Base-by-base conservation (phyloP, 2,888 invertebrate species). In the Notocelia uddmanniana region DNA sequence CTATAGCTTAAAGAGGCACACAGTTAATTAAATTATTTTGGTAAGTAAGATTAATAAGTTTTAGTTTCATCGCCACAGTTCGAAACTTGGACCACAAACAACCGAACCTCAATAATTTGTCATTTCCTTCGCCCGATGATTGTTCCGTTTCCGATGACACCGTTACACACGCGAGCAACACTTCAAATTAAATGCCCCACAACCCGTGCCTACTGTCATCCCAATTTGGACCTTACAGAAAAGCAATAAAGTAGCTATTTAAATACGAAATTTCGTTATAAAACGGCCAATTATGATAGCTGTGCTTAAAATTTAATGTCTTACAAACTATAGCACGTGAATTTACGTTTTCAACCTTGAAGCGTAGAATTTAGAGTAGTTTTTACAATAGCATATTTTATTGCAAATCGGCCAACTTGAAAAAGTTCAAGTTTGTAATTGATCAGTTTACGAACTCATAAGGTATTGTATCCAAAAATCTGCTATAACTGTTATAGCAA, bases 81-180 rank as follows among this genome's bases (percentile, higher is more conserved):
- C 15, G 37, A 37, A 58, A 19, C 58, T 21, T 13, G 37, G 15
- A 58, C 37, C 58, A 19, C 37, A 19, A 19, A 6, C 19, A 19
- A 21, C 37, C 58, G 2, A 58, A 21, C 37, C 58, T 19, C 60
- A 1, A n/a, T 62, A 62, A 62, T 62, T 26, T 18, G 45, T 21
- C 18, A 18, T 26, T 45, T 62, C 60, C 60, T 62, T 26, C 37
- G 34, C 8, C 21, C n/a, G n/a, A 60, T 60, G 60, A 60, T 23
- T 13, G 60, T 62, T 62, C 60, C 45, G 45, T 48, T 48, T 45
- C 23, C 60, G 26, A 45, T 18, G 23, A 45, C 41, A 41, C 23
- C 41, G n/a, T n/a, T 9, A 60, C 21, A 15, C 60, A 62, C 60
- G 60, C 48, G 37, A 19, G 13, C 23, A 19, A 19, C 23, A 19